These are phyloP conservation scores for Elgonia sp. DNA, from an alignment of 2,888 invertebrate genomes.

Conservation along the genomic window DNA sequence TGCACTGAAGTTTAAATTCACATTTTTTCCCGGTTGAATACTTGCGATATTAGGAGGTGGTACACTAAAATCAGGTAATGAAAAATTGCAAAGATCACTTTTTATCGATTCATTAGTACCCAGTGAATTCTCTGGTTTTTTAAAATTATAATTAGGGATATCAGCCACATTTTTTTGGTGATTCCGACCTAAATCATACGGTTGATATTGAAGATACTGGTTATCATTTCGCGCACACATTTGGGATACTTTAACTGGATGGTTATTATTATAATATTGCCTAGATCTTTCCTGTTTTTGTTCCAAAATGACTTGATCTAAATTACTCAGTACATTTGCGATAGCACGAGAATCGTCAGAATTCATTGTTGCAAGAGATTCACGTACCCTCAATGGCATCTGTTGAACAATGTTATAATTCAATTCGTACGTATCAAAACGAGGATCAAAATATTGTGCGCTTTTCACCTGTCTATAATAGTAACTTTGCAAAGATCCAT, in stretches of 20 bases:
- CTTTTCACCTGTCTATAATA: too few species aligned
- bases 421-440: slow-evolving; percentile 1
- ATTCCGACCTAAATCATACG: too few species aligned
- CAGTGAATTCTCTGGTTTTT: too few species aligned
- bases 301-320: neutral
- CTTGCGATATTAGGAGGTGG: too few species aligned
- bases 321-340: neutral
- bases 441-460: slow-evolving; percentile 23
- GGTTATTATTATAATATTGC: slow-evolving; percentile 1
- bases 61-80: too few species aligned
- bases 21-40: too few species aligned
- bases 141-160: too few species aligned
- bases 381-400: neutral
- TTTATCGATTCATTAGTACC: too few species aligned
- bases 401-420: slow-evolving; percentile 30
- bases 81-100: too few species aligned
- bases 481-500: slow-evolving; percentile 10
- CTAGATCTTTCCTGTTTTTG: neutral
- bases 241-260: neutral
- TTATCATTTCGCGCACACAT: neutral
- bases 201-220: neutral
- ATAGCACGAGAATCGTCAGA: neutral
- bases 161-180: too few species aligned
- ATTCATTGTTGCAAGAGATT: slow-evolving; percentile 9
- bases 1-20: too few species aligned